phyloP scores from a whole-genome alignment of 1,140 invertebrate genomes.

The Euura lappo region DNA sequence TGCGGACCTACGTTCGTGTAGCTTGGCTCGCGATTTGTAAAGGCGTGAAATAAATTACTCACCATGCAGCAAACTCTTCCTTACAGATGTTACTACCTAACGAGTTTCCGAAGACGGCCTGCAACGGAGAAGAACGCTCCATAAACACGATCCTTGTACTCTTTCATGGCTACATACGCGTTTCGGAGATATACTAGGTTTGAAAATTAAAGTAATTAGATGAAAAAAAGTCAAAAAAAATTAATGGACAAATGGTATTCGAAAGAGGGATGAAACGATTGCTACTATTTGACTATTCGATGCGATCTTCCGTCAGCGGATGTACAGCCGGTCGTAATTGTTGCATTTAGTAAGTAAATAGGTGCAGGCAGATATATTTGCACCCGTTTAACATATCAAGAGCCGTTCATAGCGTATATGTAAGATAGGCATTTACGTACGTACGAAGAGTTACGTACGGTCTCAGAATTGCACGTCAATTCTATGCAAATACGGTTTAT shows the following conservation, averaged over 20 bases:
- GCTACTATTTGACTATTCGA: too few relatives aligned
- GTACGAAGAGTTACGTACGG: not conserved
- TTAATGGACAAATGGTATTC: too few relatives aligned
- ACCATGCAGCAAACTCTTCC: not conserved
- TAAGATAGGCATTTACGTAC: not conserved
- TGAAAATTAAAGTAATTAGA: too few relatives aligned
- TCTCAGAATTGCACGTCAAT: not conserved
- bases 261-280: too few relatives aligned
- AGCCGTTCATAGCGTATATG: not conserved
- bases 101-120: not conserved
- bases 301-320: too few relatives aligned
- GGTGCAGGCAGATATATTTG: not conserved
- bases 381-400: constrained; percentile 3
- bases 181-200: too few relatives aligned
- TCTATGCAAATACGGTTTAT: constrained; percentile 5
- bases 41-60: constrained; percentile 5
- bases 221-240: too few relatives aligned
- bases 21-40: not conserved
- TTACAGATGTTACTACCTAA: not conserved
- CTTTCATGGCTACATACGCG: too few relatives aligned
- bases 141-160: too few relatives aligned
- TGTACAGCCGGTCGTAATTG: too few relatives aligned
- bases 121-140: not conserved
- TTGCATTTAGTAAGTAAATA: not conserved
- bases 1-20: not conserved